These are phyloP conservation scores for Choristoneura rosaceana DNA, from an alignment of 2,888 invertebrate species.

Conservation along the genomic window DNA sequence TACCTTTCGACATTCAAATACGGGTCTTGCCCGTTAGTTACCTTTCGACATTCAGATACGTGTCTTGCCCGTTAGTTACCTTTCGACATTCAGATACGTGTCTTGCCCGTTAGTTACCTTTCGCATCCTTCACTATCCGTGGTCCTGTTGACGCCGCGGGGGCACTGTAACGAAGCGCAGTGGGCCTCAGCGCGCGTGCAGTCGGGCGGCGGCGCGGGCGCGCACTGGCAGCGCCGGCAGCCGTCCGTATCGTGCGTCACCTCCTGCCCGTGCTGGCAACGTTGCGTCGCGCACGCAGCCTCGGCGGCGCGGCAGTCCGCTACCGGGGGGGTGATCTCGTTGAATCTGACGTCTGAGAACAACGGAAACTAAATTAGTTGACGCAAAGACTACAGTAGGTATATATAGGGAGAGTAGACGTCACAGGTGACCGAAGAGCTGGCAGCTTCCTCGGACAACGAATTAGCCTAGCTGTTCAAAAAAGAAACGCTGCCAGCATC, in stretches of 20 bases:
- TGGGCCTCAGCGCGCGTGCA: constrained; percentile 86
- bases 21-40: too few relatives aligned
- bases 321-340: constrained; percentile 58
- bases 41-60: too few relatives aligned
- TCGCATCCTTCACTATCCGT: constrained; percentile 61
- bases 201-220: constrained; percentile 54
- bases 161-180: constrained; percentile 88
- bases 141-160: constrained; percentile 87
- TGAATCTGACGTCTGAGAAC: constrained; percentile 49
- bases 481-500: too few relatives aligned
- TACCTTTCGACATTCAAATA: too few relatives aligned
- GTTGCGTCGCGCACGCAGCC: constrained; percentile 86
- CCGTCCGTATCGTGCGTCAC: constrained; percentile 61
- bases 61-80: too few relatives aligned
- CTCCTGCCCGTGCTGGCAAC: constrained; percentile 90
- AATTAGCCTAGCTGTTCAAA: too few relatives aligned
- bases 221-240: constrained; percentile 88
- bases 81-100: too few relatives aligned
- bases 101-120: constrained; percentile 55
- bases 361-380: too few relatives aligned
- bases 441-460: too few relatives aligned
- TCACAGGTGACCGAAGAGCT: too few relatives aligned
- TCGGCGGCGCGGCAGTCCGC: constrained; percentile 81
- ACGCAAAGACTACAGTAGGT: too few relatives aligned
- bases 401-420: too few relatives aligned